A percentile compares a stretch with the other conserved stretches of the same genome.
Conservation (phyloP, 92 coral and sea anemone genomes). For the Heteractis magnifica region DNA sequence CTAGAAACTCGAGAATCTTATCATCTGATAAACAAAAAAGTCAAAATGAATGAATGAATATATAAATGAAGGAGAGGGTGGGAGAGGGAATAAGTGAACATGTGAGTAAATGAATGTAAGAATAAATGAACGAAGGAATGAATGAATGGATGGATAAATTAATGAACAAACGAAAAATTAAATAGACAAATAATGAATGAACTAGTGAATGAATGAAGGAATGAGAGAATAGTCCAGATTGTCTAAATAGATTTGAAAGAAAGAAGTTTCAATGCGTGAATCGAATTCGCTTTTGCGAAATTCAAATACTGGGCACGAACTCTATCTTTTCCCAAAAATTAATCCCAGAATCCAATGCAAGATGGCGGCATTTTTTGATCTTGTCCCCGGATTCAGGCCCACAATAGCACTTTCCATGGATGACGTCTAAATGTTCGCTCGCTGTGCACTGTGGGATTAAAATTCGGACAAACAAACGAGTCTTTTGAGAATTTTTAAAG, state of each 20-base stretch:
- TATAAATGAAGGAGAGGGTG: background rate
- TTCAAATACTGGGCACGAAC: no score
- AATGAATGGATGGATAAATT: background rate
- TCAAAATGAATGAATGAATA: background rate
- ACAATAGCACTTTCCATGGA: no score
- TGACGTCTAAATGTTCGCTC: no score
- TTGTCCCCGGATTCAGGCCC: no score
- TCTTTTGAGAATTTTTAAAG: no score
- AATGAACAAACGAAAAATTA: background rate
- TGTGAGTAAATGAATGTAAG: no score
- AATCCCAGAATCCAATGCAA: no score
- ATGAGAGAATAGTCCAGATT: background rate
- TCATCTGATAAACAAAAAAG: slow-evolving; percentile 43
- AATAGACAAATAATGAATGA: no score
- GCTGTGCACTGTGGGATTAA: no score
- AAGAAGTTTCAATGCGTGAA: background rate
- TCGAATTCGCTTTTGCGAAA: background rate
- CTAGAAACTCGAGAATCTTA: slow-evolving; percentile 61
- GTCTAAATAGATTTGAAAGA: background rate
- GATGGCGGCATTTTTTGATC: no score
- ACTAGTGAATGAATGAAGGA: background rate
- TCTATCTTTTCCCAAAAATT: no score
- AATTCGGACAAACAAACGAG: no score
- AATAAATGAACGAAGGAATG: background rate
- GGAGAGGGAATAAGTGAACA: background rate